These are phyloP conservation scores for Germaria angustata DNA, from an alignment of 2,888 invertebrate genomes.

Conservation along the genomic window DNA sequence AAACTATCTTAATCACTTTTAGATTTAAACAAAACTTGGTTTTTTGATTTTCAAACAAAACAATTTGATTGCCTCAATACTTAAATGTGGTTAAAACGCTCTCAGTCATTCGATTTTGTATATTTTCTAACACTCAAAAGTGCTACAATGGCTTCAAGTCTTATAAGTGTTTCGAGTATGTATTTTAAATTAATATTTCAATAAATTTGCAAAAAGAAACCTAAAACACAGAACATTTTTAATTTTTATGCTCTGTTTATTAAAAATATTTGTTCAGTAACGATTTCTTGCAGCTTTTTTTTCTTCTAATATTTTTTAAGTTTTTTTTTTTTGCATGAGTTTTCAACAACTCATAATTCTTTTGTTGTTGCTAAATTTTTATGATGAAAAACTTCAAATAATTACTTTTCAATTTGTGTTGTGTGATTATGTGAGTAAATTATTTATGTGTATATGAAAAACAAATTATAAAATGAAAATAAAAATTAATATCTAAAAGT, in stretches of 20 bases:
- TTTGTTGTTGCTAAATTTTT: constrained; percentile 17
- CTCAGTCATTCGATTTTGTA: background rate
- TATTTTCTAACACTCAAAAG: background rate
- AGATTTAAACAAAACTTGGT: background rate
- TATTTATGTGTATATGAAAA: too few relatives aligned
- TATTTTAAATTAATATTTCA: too few relatives aligned
- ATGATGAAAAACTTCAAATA: constrained; percentile 56
- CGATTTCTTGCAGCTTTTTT: constrained; percentile 29
- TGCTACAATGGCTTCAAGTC: background rate
- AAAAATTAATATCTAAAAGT: too few relatives aligned
- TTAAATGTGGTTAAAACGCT: constrained; percentile 12
- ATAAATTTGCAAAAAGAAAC: too few relatives aligned
- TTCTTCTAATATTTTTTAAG: background rate
- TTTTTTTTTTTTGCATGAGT: background rate
- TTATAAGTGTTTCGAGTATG: too few relatives aligned
- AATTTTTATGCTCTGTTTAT: constrained; percentile 54
- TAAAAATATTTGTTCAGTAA: constrained; percentile 20
- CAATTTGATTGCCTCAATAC: background rate
- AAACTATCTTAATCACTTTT: too few relatives aligned
- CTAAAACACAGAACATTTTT: constrained; percentile 29
- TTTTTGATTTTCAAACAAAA: background rate
- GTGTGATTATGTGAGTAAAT: background rate
- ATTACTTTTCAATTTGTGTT: constrained; percentile 60
- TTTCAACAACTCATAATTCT: constrained; percentile 52
- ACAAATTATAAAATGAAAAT: too few relatives aligned